These are phyloP conservation scores for Pogonognathellus flavescens DNA, from an alignment of 1,140 invertebrate species.

Conservation along the genomic window DNA sequence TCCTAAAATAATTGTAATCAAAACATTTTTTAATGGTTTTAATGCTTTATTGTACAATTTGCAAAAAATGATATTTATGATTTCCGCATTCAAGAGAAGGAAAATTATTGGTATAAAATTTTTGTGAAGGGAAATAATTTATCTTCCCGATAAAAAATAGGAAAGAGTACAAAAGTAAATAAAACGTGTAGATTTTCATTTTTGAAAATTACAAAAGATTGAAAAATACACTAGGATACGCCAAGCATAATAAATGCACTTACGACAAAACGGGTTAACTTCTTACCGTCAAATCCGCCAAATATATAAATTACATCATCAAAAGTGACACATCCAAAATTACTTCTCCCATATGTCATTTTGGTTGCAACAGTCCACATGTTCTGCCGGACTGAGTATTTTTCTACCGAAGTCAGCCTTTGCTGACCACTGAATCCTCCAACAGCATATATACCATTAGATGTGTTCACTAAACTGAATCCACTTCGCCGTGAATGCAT, in stretches of 20 bases:
- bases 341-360: background rate
- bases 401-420: background rate
- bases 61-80: too few relatives aligned
- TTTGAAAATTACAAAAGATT: too few relatives aligned
- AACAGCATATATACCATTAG: background rate
- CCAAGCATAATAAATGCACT: too few relatives aligned
- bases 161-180: background rate
- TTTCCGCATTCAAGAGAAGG: too few relatives aligned
- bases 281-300: conserved; percentile 1
- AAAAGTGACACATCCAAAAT: conserved; percentile 5
- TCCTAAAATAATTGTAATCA: background rate
- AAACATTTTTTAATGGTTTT: too few relatives aligned
- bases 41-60: too few relatives aligned
- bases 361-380: background rate
- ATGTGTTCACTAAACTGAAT: background rate
- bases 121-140: background rate
- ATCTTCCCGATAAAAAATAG: too few relatives aligned
- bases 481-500: background rate
- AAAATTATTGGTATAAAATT: background rate
- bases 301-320: background rate
- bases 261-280: background rate
- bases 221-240: background rate
- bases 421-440: background rate
- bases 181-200: background rate
- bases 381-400: background rate